Evolutionary conservation across 2,113 vertebrate genomes (phyloP), one percentile per base, ranked within the genome.

Genomic region (Paratilapia polleni): DNA sequence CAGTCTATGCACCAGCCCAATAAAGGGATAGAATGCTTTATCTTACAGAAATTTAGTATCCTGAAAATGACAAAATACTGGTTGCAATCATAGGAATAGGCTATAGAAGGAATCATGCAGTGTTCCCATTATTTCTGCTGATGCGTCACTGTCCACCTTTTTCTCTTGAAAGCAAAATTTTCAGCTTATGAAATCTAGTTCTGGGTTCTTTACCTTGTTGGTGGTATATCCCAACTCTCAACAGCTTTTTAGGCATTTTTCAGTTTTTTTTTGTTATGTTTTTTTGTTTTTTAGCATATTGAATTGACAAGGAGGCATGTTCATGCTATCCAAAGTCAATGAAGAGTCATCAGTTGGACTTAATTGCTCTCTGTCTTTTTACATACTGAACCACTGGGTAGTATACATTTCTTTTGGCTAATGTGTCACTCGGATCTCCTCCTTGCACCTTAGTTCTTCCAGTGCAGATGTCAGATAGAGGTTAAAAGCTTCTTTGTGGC

Each of bases 181-280:
- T 68, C 66, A 28, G 26, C 24, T 49, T 52, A 49, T 28, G 28
- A 52, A 49, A 70, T 52, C 15, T 20, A 52, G 17, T 4, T 49
- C 0, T 20, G 12, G 41, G 43, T 20, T 0, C 24, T 70, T 28
- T 49, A 49, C 3, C 26, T 70, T 28, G 64, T 1, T 20, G 66
- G 66, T 70, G 66, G 24, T 70, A 28, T 49, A 49, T 70, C 24
- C 49, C 43, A 28, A 70, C 66, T 28, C 43, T 19, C 22, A 70
- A 17, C 1, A 1, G 24, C 43, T 49, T 66, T 31, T 31, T 5
- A 49, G 22, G 41, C 15, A 12, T 26, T 9, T 68, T 68, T 68
- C 17, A 49, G 24, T 0, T 0, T 0, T n/a, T n/a, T n/a, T n/a
- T n/a, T n/a, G n/a, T n/a, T 63, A 28, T 28, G 47, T 2, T 2